phyloP scores from a whole-genome alignment of 1,140 invertebrate species.

The Potamilus streckersoni region DNA sequence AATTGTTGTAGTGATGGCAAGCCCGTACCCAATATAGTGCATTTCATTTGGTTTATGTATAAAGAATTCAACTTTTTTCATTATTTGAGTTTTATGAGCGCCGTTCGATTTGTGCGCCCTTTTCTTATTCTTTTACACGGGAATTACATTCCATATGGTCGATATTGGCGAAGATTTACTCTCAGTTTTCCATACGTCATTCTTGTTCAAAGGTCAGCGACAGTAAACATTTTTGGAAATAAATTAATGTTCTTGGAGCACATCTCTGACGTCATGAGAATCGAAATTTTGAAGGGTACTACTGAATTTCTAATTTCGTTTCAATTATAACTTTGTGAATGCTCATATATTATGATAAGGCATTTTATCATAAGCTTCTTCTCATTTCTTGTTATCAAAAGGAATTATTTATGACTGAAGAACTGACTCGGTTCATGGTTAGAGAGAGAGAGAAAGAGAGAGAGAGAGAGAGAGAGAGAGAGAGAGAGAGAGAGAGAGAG shows the following conservation, averaged over 20 bases:
- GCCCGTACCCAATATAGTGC: slow-evolving; percentile 17
- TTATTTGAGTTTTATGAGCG: slow-evolving; percentile 22
- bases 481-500: too few species aligned
- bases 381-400: too few species aligned
- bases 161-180: slow-evolving; percentile 14
- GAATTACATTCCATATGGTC: slow-evolving; percentile 1
- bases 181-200: slow-evolving; percentile 14
- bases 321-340: too few species aligned
- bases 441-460: too few species aligned
- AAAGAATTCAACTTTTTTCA: slow-evolving; percentile 5
- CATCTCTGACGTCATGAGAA: slow-evolving; percentile 17
- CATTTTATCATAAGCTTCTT: too few species aligned
- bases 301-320: slow-evolving; percentile 46
- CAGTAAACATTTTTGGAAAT: slow-evolving; percentile 5
- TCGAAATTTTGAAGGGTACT: slow-evolving; percentile 23
- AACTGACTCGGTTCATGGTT: too few species aligned
- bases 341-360: too few species aligned
- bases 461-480: too few species aligned
- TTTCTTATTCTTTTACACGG: slow-evolving; percentile 19
- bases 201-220: neutral
- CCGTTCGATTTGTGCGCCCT: slow-evolving; percentile 5
- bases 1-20: slow-evolving; percentile 1
- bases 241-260: slow-evolving; percentile 1
- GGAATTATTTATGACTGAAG: too few species aligned
- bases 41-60: slow-evolving; percentile 11